phyloP scores from a whole-genome alignment of 2,888 invertebrate genomes.

The Melolontha melolontha region DNA sequence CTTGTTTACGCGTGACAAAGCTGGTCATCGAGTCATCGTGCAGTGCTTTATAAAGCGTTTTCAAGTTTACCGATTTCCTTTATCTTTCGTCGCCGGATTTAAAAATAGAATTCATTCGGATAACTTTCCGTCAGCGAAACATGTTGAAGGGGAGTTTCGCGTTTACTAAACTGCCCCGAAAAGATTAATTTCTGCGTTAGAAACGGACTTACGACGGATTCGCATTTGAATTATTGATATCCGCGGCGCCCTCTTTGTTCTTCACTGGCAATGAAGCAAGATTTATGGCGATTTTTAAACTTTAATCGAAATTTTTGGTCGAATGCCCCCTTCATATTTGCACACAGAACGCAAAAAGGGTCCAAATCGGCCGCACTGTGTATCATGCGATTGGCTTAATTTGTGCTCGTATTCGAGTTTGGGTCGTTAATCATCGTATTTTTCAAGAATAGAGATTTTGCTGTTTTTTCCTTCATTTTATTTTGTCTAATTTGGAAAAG shows the following conservation, averaged over 20 bases:
- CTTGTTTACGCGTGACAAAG: constrained; percentile 17
- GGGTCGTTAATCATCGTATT: constrained; percentile 19
- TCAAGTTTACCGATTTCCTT: constrained; percentile 21
- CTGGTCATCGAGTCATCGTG: constrained; percentile 10
- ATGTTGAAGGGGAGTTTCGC: not conserved
- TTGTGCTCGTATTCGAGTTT: constrained; percentile 3
- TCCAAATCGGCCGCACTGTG: constrained; percentile 11
- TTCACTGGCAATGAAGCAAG: not conserved
- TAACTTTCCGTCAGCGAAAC: not conserved
- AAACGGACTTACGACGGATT: constrained; percentile 4
- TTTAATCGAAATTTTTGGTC: constrained; percentile 32
- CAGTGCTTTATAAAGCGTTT: constrained; percentile 20
- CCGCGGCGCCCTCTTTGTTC: not conserved
- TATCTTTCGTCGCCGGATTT: constrained; percentile 8
- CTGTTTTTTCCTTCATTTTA: too few relatives aligned
- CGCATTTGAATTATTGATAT: constrained; percentile 28
- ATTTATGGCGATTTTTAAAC: constrained; percentile 33
- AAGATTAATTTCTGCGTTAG: constrained; percentile 3
- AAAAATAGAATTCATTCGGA: constrained; percentile 15
- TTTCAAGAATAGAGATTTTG: too few relatives aligned
- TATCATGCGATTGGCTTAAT: constrained; percentile 13
- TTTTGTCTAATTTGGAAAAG: too few relatives aligned
- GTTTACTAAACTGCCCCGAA: not conserved
- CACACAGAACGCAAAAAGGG: constrained; percentile 4
- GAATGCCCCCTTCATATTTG: constrained; percentile 4